phyloP scores from a whole-genome alignment of 2,113 vertebrate species.

The Gulo gulo region DNA sequence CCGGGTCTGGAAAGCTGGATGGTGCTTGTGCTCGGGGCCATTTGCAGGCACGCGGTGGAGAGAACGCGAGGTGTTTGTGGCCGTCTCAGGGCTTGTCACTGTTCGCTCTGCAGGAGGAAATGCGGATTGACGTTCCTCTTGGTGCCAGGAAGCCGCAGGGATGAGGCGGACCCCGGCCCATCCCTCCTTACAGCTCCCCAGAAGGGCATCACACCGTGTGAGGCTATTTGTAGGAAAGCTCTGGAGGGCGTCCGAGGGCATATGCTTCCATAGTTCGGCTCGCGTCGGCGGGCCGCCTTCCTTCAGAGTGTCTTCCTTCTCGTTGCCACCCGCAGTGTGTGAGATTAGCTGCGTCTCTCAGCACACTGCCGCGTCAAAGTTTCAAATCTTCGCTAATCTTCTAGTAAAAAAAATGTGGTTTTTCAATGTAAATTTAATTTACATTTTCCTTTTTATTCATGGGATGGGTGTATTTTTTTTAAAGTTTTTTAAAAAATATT shows the following conservation, averaged over 20 bases:
- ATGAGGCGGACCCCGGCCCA: not conserved
- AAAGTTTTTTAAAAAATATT: too few species aligned
- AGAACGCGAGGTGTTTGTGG: not conserved
- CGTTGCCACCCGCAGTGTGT: not conserved
- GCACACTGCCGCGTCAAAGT: not conserved
- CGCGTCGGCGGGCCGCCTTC: not conserved
- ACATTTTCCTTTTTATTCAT: not conserved
- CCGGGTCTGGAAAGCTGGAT: not conserved
- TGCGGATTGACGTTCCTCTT: not conserved
- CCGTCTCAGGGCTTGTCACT: not conserved
- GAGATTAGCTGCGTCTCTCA: not conserved
- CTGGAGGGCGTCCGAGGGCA: not conserved
- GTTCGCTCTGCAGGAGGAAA: not conserved
- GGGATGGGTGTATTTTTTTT: not conserved
- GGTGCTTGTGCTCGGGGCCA: not conserved
- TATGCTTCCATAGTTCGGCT: not conserved
- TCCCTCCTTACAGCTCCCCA: not conserved
- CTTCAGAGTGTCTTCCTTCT: not conserved
- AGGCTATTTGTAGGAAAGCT: not conserved
- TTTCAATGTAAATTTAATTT: not conserved
- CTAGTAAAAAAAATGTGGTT: not conserved
- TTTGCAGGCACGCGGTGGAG: too few species aligned
- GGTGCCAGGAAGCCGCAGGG: not conserved
- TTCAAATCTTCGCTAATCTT: not conserved
- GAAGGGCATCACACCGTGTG: not conserved